Base-by-base conservation (phyloP, 2,797 vertebrate species). In the Carapus acus region DNA sequence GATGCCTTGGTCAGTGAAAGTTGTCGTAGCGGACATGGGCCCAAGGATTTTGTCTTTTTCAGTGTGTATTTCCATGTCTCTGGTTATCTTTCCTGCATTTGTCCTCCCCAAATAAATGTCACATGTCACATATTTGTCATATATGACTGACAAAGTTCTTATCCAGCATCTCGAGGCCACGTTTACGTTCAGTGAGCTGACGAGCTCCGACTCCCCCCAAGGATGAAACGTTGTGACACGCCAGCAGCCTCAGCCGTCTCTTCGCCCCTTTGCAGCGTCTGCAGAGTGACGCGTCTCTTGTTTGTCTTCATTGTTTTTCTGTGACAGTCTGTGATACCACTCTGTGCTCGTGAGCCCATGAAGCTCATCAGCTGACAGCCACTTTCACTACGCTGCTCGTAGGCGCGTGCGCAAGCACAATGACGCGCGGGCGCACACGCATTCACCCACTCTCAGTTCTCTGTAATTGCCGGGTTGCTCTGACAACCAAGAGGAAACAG, bases 291-390 rank as follows among this genome's bases (percentile, higher is more conserved):
- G 53, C 62, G 34, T 58, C 41, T 60, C 20, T 51, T 49, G 54
- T 43, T 54, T 42, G 37, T 16, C 22, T 33, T 21, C 18, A 48
- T 41, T 70, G 48, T 43, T 24, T 46, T 34, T 43, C 20, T 37
- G n/a, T 14, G n/a, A 8, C 23, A 22, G 29, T 45, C 21, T 22
- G 23, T 7, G 18, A 8, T 21, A 21, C 58, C 23, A 58, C 68
- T 65, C 56, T 52, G 34, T 34, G 34, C 38, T 63, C 50, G 17
- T 37, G 36, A 62, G 34, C 37, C 66, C 58, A 33, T n/a, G n/a
- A n/a, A 24, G 18, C 58, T 71, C 57, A 58, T 67, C 49, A 65
- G 51, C 58, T 62, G 62, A 63, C 65, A 54, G 70, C 44, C 40
- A 62, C 65, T 56, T 65, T 21, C 11, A 58, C 11, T 17, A 39